phyloP scores from a whole-genome alignment of 1,140 invertebrate species.

The Gonioctena quinquepunctata region DNA sequence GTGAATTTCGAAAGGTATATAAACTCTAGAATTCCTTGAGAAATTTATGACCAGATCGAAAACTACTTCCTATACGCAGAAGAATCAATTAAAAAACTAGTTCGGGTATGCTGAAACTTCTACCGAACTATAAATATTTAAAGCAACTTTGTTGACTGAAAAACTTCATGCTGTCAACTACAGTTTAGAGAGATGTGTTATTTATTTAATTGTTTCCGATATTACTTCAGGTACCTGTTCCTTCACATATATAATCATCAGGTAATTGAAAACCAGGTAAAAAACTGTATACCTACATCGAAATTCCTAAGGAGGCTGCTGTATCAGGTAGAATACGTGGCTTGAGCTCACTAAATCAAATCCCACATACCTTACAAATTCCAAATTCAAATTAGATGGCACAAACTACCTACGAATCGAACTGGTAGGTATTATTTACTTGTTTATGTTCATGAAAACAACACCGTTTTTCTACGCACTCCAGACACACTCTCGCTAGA shows the following conservation, averaged over 20 bases:
- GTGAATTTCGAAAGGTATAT: not conserved
- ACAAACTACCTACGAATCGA: conserved; percentile 25
- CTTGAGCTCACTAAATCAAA: conserved; percentile 28
- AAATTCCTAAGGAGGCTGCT: not conserved
- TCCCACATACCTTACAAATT: conserved; percentile 18
- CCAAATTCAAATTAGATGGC: conserved; percentile 28
- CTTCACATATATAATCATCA: not conserved
- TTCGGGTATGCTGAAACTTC: not conserved
- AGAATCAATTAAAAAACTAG: not conserved
- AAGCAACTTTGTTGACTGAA: too few species aligned
- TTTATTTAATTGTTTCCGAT: not conserved
- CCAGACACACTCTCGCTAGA: conserved; percentile 21
- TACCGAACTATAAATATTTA: too few species aligned
- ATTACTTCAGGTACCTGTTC: not conserved
- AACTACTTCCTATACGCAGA: not conserved
- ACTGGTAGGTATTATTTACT: conserved; percentile 25
- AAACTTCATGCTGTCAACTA: too few species aligned
- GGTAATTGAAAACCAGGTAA: conserved; percentile 23
- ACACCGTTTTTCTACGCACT: conserved; percentile 29
- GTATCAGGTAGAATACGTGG: conserved; percentile 32
- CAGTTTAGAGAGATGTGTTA: too few species aligned
- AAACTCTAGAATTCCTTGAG: not conserved
- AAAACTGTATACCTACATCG: conserved; percentile 21
- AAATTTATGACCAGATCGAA: not conserved
- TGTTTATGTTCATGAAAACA: conserved; percentile 15